A percentile compares a stretch with the other conserved stretches of the same genome.
phyloP scores from a whole-genome alignment of 2,113 vertebrate species.

The Saimiri boliviensis region DNA sequence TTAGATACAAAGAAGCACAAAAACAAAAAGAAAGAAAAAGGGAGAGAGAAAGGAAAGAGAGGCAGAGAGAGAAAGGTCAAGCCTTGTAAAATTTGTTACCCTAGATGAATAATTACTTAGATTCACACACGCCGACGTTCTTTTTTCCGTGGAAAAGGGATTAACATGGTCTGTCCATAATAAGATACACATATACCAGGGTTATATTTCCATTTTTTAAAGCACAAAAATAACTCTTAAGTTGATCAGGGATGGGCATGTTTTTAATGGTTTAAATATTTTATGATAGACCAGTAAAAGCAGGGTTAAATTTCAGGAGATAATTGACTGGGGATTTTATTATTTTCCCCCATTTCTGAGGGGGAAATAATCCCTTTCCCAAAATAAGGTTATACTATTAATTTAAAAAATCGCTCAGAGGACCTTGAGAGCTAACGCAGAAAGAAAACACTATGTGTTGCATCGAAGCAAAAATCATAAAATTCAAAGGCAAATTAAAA shows the following conservation, averaged over 20 bases:
- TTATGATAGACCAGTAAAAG: background rate
- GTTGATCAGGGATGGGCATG: background rate
- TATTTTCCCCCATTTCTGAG: background rate
- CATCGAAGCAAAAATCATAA: background rate
- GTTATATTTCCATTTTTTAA: background rate
- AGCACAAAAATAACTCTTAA: conserved; percentile 47
- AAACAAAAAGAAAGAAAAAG: background rate
- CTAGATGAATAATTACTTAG: background rate
- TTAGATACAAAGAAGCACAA: background rate
- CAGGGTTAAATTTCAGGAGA: background rate
- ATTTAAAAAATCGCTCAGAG: background rate
- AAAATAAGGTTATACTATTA: background rate
- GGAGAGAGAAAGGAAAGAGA: no score
- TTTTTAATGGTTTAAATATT: background rate
- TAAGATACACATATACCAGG: background rate
- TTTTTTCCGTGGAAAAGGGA: background rate
- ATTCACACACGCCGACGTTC: background rate
- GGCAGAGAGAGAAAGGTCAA: background rate
- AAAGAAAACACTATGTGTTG: background rate
- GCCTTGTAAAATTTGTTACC: background rate
- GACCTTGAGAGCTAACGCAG: background rate
- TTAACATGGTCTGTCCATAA: background rate
- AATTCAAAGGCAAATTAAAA: conserved; percentile 22
- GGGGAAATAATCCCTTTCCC: background rate
- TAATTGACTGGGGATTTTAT: background rate